Conservation (phyloP, 2,888 invertebrate species). For the Dicycla oo region DNA sequence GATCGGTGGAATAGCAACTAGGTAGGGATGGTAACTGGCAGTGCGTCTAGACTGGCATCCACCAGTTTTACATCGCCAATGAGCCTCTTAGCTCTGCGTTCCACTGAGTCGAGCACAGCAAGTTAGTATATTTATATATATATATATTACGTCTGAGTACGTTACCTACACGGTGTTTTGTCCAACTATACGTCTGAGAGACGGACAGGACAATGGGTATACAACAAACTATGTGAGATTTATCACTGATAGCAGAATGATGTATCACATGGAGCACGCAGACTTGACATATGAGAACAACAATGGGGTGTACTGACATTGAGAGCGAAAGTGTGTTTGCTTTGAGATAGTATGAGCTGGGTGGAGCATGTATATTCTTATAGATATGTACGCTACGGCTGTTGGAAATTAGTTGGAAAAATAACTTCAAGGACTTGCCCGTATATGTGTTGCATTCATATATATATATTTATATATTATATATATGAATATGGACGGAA, state of each 20-base stretch:
- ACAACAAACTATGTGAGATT: constrained; percentile 63
- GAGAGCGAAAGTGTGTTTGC: constrained; percentile 39
- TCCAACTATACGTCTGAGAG: constrained; percentile 29
- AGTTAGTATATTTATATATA: no score
- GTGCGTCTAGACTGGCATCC: no score
- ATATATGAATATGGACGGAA: no score
- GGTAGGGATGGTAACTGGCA: no score
- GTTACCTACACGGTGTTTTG: constrained; percentile 32
- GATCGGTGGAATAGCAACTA: no score
- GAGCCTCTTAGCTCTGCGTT: no score
- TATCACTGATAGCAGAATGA: constrained; percentile 58
- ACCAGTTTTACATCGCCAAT: no score
- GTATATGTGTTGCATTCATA: no score
- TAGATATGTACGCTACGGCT: no score
- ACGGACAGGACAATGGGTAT: constrained; percentile 53
- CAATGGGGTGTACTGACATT: constrained; percentile 18
- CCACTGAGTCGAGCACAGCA: no score
- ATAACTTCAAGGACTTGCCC: no score
- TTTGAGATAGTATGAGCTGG: constrained; percentile 5
- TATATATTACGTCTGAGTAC: background rate
- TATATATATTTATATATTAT: no score
- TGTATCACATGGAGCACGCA: constrained; percentile 44
- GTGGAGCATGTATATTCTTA: background rate
- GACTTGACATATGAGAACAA: constrained; percentile 51
- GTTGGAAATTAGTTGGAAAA: background rate